Percentiles rank a stretch among this genome's conserved stretches.
These are phyloP conservation scores for Periophthalmodon schlosseri DNA, from an alignment of 2,113 vertebrate species.

Conservation along the genomic window DNA sequence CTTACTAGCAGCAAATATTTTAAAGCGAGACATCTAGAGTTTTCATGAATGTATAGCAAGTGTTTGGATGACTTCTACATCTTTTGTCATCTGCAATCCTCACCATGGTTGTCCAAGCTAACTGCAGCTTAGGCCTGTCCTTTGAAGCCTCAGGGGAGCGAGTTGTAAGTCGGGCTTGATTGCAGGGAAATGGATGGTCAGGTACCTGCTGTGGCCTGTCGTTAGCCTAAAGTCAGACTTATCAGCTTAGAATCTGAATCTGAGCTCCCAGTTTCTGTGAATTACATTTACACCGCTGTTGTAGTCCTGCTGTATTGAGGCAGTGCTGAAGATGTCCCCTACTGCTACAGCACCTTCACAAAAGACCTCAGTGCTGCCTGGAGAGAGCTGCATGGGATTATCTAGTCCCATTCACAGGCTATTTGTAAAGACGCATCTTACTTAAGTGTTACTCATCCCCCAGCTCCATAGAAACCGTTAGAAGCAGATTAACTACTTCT, in stretches of 20 bases:
- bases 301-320: conserved; percentile 30
- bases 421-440: conserved; percentile 53
- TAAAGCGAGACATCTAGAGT: conserved; percentile 1
- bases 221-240: conserved; percentile 65
- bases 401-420: conserved; percentile 48
- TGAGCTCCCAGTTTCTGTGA: conserved; percentile 50
- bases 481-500: neutral
- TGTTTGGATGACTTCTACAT: neutral
- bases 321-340: conserved; percentile 42
- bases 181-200: conserved; percentile 72
- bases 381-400: conserved; percentile 54
- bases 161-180: conserved; percentile 69
- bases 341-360: conserved; percentile 44
- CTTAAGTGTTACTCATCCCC: conserved; percentile 42
- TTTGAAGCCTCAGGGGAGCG: conserved; percentile 70
- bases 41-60: neutral
- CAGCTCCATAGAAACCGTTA: conserved; percentile 55
- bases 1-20: conserved; percentile 39
- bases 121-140: conserved; percentile 20
- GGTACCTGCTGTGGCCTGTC: conserved; percentile 72
- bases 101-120: conserved; percentile 37
- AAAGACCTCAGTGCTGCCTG: conserved; percentile 43
- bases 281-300: conserved; percentile 56
- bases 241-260: conserved; percentile 53
- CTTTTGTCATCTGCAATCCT: conserved; percentile 36